phyloP scores from a whole-genome alignment of 2,797 vertebrate genomes.

The Cyclopterus lumpus region DNA sequence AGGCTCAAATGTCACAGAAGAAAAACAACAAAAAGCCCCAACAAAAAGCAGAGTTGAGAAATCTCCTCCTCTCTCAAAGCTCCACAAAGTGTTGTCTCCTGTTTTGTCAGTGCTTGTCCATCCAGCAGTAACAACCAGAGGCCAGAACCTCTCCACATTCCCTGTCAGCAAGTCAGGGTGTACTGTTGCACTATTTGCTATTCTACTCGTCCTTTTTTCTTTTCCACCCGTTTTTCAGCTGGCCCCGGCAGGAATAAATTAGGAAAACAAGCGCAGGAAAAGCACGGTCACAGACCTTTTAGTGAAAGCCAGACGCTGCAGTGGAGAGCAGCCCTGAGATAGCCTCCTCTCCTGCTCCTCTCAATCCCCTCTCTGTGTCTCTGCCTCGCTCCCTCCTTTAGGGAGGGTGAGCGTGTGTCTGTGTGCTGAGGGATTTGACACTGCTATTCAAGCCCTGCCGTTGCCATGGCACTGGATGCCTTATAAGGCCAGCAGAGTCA shows the following conservation, averaged over 20 bases:
- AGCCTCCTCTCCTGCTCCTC: slow-evolving; percentile 72
- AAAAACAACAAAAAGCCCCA: slow-evolving; percentile 39
- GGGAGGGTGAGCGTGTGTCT: slow-evolving; percentile 83
- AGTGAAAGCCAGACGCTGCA: slow-evolving; percentile 70
- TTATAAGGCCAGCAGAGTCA: slow-evolving; percentile 93
- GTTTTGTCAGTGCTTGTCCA: slow-evolving; percentile 82
- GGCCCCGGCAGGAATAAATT: slow-evolving; percentile 76
- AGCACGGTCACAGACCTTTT: slow-evolving; percentile 64
- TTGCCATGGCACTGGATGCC: slow-evolving; percentile 90
- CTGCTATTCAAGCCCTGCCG: slow-evolving; percentile 90
- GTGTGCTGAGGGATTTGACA: slow-evolving; percentile 90
- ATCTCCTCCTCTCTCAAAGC: slow-evolving; percentile 52
- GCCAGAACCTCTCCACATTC: slow-evolving; percentile 76
- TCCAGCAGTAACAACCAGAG: slow-evolving; percentile 77
- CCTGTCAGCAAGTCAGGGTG: slow-evolving; percentile 74
- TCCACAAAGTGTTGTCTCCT: slow-evolving; percentile 60
- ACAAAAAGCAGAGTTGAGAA: slow-evolving; percentile 66
- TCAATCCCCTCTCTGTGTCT: slow-evolving; percentile 57
- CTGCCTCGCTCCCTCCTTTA: slow-evolving; percentile 73
- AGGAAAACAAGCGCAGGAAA: slow-evolving; percentile 75
- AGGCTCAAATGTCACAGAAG: slow-evolving; percentile 68
- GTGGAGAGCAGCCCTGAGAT: slow-evolving; percentile 75
- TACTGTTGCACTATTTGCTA: slow-evolving; percentile 73
- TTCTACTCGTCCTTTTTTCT: slow-evolving; percentile 46
- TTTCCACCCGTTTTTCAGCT: slow-evolving; percentile 41